Percentiles rank a stretch among this genome's conserved stretches.
phyloP scores from a whole-genome alignment of 1,140 invertebrate species.

The Hestina assimilis region DNA sequence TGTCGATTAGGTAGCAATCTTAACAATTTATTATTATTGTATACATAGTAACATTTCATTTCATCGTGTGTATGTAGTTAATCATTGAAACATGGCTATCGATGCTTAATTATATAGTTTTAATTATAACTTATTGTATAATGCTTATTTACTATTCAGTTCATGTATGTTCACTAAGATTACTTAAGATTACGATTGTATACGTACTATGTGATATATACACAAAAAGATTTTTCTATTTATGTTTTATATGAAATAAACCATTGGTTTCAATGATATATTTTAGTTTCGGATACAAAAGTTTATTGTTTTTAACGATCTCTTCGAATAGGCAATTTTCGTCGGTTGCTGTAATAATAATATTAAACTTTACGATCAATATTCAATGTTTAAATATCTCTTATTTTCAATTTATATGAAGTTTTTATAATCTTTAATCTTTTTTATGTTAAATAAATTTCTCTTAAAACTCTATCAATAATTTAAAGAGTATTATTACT shows the following conservation, averaged over 20 bases:
- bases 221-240: not conserved
- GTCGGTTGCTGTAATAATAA: constrained; percentile 4
- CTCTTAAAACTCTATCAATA: too few relatives aligned
- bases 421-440: not conserved
- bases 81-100: not conserved
- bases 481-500: too few relatives aligned
- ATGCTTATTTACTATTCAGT: not conserved
- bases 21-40: too few relatives aligned
- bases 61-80: not conserved
- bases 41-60: too few relatives aligned
- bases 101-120: not conserved
- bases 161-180: not conserved
- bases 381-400: not conserved
- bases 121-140: not conserved
- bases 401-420: not conserved
- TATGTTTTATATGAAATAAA: not conserved
- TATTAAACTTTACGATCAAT: constrained; percentile 5
- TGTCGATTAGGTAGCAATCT: too few relatives aligned
- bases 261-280: not conserved
- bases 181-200: not conserved
- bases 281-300: not conserved
- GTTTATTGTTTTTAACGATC: constrained; percentile 13
- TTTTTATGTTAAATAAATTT: not conserved
- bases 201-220: not conserved
- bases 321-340: constrained; percentile 23